Evolutionary conservation across 1,140 invertebrate species (phyloP).

Genomic region (Drosophila gunungcola): DNA sequence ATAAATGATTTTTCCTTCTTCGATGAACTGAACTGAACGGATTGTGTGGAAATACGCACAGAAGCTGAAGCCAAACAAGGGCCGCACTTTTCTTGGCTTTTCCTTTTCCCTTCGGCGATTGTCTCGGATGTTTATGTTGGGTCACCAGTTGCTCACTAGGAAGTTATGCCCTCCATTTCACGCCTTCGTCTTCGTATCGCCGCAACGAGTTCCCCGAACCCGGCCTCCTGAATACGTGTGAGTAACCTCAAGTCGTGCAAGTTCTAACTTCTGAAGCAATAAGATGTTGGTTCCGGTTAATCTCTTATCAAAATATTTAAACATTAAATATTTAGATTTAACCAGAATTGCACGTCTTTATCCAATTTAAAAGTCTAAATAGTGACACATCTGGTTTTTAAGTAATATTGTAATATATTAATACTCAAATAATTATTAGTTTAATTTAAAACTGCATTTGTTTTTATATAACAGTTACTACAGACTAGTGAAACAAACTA

Average conservation of each 20-base stretch:
- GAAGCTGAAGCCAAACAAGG: conserved; percentile 39
- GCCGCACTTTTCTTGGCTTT: conserved; percentile 25
- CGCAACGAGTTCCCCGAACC: conserved; percentile 27
- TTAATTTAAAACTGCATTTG: no score
- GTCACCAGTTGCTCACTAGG: conserved; percentile 36
- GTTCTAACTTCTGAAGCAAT: neutral
- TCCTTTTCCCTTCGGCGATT: neutral
- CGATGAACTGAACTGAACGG: conserved; percentile 10
- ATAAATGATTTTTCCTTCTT: conserved; percentile 14
- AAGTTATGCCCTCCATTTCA: conserved; percentile 39
- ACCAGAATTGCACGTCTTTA: no score
- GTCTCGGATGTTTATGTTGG: conserved; percentile 36
- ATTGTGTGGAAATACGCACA: conserved; percentile 19
- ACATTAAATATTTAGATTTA: no score
- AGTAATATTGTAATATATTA: no score
- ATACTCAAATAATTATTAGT: no score
- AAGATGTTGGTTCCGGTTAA: neutral
- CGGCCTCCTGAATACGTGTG: conserved; percentile 27
- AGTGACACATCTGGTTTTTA: no score
- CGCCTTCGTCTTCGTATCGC: conserved; percentile 14
- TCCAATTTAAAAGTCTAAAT: no score
- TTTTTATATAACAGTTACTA: no score
- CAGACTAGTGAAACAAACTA: no score
- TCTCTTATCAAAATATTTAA: neutral
- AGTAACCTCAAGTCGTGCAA: conserved; percentile 16